Base-by-base conservation (phyloP, 1,140 invertebrate species). In the Goniozus legneri region DNA sequence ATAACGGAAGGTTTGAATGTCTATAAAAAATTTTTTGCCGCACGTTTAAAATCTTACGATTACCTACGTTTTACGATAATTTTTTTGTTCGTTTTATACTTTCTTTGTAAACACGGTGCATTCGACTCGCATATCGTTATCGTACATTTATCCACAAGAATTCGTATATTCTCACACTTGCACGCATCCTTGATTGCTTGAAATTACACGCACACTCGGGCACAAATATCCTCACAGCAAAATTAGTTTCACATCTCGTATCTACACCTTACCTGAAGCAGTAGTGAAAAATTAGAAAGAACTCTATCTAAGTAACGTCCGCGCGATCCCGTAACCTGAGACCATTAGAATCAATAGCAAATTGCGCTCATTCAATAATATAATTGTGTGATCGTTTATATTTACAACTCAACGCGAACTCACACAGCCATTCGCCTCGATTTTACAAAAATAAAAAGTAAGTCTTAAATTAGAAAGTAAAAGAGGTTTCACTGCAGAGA, bases 191-290 rank as follows among this genome's bases (percentile, higher is more conserved):
- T 42, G 19, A 38, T 44, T 13, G 21, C 14, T 3, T 27, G 20
- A n/a, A n/a, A n/a, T n/a, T n/a, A n/a, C n/a, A n/a, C n/a, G n/a
- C n/a, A n/a, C n/a, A n/a, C n/a, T n/a, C n/a, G n/a, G n/a, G n/a
- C n/a, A n/a, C n/a, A n/a, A n/a, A n/a, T n/a, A n/a, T n/a, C n/a
- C n/a, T n/a, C n/a, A n/a, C n/a, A n/a, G n/a, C n/a, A n/a, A n/a
- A n/a, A n/a, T n/a, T n/a, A 13, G 10, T 34, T 18, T 43, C 30
- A 44, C 34, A 41, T 18, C 40, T 44, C 45, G 31, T 62, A 62
- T 60, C 61, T 64, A 62, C 61, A 68, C 27, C 53, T 58, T 58
- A 63, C 46, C 27, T 21, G 35, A 44, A 44, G 15, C 7, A 18
- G 15, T 24, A 38, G 16, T 50, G 33, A 40, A 52, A 44, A 45